phyloP scores from a whole-genome alignment of 2,888 invertebrate species.

The Notodonta dromedarius region DNA sequence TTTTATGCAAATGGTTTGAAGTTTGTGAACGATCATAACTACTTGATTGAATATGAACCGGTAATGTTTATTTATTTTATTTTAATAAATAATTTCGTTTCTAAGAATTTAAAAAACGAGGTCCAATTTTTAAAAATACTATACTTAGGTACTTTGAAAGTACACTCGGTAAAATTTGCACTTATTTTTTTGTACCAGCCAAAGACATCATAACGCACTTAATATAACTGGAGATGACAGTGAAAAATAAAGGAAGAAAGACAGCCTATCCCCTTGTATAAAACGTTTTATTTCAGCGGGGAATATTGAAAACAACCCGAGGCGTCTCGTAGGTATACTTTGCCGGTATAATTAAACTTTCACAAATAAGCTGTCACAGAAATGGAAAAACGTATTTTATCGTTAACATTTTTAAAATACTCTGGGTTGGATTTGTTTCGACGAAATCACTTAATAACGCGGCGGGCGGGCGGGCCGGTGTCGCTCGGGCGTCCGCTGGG shows the following conservation, averaged over 20 bases:
- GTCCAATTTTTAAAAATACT: no score
- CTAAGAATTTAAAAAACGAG: no score
- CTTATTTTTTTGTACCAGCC: conserved; percentile 5
- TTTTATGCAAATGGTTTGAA: not conserved
- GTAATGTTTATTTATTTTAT: no score
- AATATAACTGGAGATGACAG: conserved; percentile 33
- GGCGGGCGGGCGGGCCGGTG: conserved; percentile 41
- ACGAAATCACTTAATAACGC: conserved; percentile 74
- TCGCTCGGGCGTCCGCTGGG: conserved; percentile 24
- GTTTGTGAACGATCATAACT: not conserved
- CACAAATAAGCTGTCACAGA: conserved; percentile 51
- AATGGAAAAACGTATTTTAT: conserved; percentile 46
- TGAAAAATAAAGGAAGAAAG: conserved; percentile 34
- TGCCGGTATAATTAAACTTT: conserved; percentile 46
- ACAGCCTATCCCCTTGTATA: conserved; percentile 20
- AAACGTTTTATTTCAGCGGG: conserved; percentile 32
- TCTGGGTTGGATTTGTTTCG: conserved; percentile 64
- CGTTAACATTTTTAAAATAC: conserved; percentile 56
- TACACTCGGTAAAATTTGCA: not conserved
- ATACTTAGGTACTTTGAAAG: no score
- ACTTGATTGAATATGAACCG: no score
- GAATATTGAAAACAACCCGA: conserved; percentile 36
- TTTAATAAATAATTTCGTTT: no score
- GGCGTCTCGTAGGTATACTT: conserved; percentile 26
- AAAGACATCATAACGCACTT: conserved; percentile 38